phyloP scores from a whole-genome alignment of 2,888 invertebrate species.

The Branchinecta sandiegonensis region DNA sequence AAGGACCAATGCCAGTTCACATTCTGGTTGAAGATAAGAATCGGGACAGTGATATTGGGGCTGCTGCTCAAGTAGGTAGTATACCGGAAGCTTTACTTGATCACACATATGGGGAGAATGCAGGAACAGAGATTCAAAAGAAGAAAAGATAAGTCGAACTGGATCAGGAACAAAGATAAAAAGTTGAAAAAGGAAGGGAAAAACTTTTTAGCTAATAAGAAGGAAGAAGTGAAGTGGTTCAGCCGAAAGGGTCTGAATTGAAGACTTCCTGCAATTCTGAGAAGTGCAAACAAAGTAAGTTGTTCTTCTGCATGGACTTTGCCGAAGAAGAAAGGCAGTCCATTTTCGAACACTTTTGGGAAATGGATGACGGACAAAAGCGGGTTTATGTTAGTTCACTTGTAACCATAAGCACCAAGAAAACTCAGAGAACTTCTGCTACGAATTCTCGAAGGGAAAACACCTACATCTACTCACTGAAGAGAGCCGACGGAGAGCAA shows the following conservation, averaged over 20 bases:
- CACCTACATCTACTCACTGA: background rate
- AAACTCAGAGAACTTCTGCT: background rate
- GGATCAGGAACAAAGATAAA: background rate
- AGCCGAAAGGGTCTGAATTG: background rate
- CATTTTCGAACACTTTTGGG: background rate
- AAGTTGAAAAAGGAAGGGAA: constrained; percentile 8
- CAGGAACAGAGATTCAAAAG: background rate
- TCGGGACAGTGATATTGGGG: too few relatives aligned
- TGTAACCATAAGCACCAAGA: background rate
- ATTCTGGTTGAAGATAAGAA: too few relatives aligned
- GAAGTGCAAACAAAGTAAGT: constrained; percentile 1
- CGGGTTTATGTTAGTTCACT: background rate
- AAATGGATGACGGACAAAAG: constrained; percentile 15
- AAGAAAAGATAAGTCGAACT: background rate
- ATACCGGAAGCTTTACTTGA: too few relatives aligned
- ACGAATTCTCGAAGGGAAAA: background rate
- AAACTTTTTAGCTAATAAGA: background rate
- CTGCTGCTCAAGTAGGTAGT: too few relatives aligned
- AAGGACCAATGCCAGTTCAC: too few relatives aligned
- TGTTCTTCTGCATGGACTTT: background rate
- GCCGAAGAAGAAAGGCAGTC: background rate
- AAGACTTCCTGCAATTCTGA: background rate
- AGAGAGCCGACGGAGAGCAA: background rate
- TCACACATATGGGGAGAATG: too few relatives aligned
- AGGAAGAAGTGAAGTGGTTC: background rate